These are phyloP conservation scores for Spongilla lacustris DNA, from an alignment of 37 sponge, comb jelly and placozoan genomes.

Conservation along the genomic window DNA sequence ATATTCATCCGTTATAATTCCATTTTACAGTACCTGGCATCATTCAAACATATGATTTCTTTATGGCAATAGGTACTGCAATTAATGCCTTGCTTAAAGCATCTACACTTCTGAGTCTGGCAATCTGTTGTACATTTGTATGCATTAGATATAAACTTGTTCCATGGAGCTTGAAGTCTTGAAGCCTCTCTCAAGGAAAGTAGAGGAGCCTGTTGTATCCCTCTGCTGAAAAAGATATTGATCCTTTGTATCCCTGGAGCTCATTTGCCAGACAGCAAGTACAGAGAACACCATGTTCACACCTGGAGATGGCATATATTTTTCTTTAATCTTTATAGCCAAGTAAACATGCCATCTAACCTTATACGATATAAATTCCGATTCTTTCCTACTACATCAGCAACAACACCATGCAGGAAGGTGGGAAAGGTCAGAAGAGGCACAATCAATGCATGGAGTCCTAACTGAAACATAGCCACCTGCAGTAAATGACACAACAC, in stretches of 20 bases:
- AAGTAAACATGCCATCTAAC: no score
- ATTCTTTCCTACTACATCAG: no score
- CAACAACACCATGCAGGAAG: no score
- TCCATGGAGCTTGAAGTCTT: conserved; percentile 21
- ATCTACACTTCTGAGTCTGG: conserved; percentile 14
- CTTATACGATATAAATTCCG: no score
- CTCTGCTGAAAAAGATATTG: conserved; percentile 2
- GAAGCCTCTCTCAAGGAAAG: conserved; percentile 16
- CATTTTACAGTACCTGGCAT: no score
- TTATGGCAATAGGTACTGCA: conserved; percentile 21
- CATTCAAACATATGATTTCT: not conserved
- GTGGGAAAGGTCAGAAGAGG: no score
- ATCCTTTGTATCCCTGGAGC: conserved; percentile 4
- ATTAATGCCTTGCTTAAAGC: conserved; percentile 13
- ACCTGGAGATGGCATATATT: no score
- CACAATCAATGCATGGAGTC: no score
- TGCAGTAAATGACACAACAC: no score
- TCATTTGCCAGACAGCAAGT: conserved; percentile 7
- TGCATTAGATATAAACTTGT: conserved; percentile 4
- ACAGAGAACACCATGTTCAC: not conserved
- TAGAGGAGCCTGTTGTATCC: not conserved
- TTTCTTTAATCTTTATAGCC: no score
- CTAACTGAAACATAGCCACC: no score
- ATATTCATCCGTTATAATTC: no score
- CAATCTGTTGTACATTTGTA: conserved; percentile 22